A percentile compares a stretch with the other conserved stretches of the same genome.
These are phyloP conservation scores for Augochlora pura DNA, from an alignment of 1,140 invertebrate species.

Conservation along the genomic window DNA sequence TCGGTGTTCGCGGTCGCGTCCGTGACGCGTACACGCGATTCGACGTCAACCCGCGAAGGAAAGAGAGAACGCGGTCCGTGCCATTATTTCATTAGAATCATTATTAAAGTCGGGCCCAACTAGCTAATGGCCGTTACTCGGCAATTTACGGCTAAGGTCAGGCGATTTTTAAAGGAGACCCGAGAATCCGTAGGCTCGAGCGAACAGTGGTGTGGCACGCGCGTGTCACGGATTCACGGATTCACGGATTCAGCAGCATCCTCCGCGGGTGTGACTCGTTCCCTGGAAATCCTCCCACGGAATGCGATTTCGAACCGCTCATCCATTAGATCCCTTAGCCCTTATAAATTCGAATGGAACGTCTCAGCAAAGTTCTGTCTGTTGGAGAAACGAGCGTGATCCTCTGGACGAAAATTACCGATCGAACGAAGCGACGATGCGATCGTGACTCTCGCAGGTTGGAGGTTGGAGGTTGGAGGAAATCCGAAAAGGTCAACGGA, in stretches of 20 bases:
- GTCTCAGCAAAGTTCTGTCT: too few relatives aligned
- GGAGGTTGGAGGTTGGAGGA: not conserved
- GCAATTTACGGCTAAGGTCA: conserved; percentile 67
- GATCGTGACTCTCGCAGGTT: too few relatives aligned
- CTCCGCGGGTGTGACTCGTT: not conserved
- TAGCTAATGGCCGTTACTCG: conserved; percentile 55
- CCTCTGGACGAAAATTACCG: too few relatives aligned
- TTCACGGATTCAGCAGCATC: not conserved
- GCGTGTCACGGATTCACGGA: conserved; percentile 13
- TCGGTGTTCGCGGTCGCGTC: not conserved
- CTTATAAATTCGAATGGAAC: too few relatives aligned
- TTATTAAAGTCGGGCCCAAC: conserved; percentile 69
- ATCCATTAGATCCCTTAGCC: too few relatives aligned
- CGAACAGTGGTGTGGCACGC: not conserved
- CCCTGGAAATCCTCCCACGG: not conserved
- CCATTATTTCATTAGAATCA: conserved; percentile 71
- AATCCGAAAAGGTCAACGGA: not conserved
- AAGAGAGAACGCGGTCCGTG: conserved; percentile 46
- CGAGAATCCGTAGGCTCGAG: conserved; percentile 25
- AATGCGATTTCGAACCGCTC: too few relatives aligned
- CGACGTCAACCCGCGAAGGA: conserved; percentile 32
- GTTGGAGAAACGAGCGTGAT: too few relatives aligned
- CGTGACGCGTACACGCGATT: conserved; percentile 8
- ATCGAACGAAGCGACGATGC: too few relatives aligned
- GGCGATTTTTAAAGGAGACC: conserved; percentile 41